Evolutionary conservation across 37 sponge, comb jelly and placozoan species (phyloP).

Genomic region (Oscarella lobularis): DNA sequence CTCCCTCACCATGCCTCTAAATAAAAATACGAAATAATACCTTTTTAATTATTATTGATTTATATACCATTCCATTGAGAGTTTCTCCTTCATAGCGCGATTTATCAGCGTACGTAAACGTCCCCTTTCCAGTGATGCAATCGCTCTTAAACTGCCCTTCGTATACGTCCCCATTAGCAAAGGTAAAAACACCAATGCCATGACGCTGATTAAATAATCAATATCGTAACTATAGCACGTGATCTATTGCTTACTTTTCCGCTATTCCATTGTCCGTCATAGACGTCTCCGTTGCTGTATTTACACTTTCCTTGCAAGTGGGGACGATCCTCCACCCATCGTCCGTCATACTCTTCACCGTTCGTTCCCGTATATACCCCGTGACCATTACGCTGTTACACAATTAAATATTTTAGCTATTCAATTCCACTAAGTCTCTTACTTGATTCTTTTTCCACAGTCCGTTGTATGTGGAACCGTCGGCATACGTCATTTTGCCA

Average conservation of each 20-base stretch:
- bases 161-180: slow-evolving; percentile 42
- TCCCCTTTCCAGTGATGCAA: slow-evolving; percentile 59
- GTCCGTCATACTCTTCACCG: slow-evolving; percentile 52
- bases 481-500: slow-evolving; percentile 47
- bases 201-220: no score
- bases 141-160: slow-evolving; percentile 39
- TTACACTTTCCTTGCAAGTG: slow-evolving; percentile 45
- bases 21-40: no score
- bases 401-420: neutral
- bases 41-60: no score
- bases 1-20: slow-evolving; percentile 56
- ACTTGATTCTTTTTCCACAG: slow-evolving; percentile 64
- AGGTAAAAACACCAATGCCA: slow-evolving; percentile 34
- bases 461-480: slow-evolving; percentile 60
- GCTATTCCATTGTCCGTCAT: slow-evolving; percentile 65
- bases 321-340: slow-evolving; percentile 50
- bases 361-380: slow-evolving; percentile 21
- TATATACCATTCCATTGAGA: neutral
- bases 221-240: no score
- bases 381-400: slow-evolving; percentile 55
- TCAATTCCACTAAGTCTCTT: neutral
- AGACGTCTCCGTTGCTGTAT: slow-evolving; percentile 57
- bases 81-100: slow-evolving; percentile 66
- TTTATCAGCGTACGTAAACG: slow-evolving; percentile 39
- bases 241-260: no score